Conservation (phyloP, 2,797 vertebrate species). For the Pogoniulus pusillus region DNA sequence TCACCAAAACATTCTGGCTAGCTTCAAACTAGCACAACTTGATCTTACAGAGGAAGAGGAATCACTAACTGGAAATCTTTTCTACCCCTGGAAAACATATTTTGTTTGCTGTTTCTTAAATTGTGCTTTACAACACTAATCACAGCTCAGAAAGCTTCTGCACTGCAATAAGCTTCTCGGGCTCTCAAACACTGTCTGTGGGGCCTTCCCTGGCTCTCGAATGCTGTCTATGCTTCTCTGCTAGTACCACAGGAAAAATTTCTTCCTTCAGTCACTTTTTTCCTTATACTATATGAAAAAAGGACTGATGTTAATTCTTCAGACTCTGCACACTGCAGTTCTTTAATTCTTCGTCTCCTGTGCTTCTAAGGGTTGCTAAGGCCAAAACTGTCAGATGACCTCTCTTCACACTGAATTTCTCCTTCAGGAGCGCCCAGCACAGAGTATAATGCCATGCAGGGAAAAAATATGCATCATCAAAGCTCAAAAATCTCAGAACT, state of each 20-base stretch:
- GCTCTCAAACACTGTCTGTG: neutral
- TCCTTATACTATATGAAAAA: neutral
- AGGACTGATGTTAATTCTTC: constrained; percentile 18
- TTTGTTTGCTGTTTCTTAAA: neutral
- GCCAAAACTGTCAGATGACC: constrained; percentile 27
- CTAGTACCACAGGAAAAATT: neutral
- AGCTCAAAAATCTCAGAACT: neutral
- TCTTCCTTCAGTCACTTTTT: neutral
- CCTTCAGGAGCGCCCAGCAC: constrained; percentile 1
- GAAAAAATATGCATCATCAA: neutral
- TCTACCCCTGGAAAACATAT: neutral
- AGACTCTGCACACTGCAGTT: neutral
- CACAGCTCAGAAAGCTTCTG: neutral
- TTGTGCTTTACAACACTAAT: neutral
- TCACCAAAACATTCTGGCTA: too few species aligned
- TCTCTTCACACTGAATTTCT: constrained; percentile 22
- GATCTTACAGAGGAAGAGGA: neutral
- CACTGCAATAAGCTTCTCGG: neutral
- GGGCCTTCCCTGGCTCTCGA: neutral
- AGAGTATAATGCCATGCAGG: neutral
- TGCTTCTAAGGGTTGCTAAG: neutral
- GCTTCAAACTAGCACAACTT: too few species aligned
- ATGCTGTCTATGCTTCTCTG: neutral
- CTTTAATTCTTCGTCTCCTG: constrained; percentile 8
- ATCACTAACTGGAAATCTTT: neutral